Evolutionary conservation across 2,797 vertebrate species (phyloP).

Genomic region (Schizothorax lantsangensis): DNA sequence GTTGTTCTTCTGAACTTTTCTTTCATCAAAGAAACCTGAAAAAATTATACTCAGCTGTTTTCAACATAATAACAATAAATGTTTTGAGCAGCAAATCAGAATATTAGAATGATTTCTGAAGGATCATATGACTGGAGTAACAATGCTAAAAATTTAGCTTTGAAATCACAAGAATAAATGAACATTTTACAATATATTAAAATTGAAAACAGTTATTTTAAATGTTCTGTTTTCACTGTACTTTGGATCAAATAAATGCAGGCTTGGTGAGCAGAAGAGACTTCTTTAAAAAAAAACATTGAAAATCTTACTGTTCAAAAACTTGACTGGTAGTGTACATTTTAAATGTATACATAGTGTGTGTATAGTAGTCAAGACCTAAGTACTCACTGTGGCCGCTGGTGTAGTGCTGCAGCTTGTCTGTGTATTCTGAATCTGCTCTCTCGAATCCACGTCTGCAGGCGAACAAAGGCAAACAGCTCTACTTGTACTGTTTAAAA

Average conservation of each 20-base stretch:
- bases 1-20: neutral
- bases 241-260: neutral
- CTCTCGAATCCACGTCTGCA: conserved; percentile 97
- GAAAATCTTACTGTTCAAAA: neutral
- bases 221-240: neutral
- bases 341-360: conserved; percentile 19
- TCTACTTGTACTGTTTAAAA: conserved; percentile 32
- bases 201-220: neutral
- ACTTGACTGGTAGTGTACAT: neutral
- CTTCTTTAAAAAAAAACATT: neutral
- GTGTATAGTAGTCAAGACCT: conserved; percentile 18
- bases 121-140: neutral
- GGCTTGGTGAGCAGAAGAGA: neutral
- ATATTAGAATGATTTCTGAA: neutral
- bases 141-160: neutral
- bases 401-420: conserved; percentile 99
- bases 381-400: conserved; percentile 98
- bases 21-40: neutral
- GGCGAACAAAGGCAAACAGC: conserved; percentile 79
- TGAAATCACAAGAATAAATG: neutral
- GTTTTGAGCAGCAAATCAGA: neutral
- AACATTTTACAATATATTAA: neutral
- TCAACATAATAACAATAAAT: neutral
- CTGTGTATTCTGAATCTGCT: conserved; percentile 96
- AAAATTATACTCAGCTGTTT: neutral